Evolutionary conservation across 2,888 invertebrate genomes (phyloP), one percentile per base, ranked within the genome.

Genomic region (Scaptomyza cyrtandrae): DNA sequence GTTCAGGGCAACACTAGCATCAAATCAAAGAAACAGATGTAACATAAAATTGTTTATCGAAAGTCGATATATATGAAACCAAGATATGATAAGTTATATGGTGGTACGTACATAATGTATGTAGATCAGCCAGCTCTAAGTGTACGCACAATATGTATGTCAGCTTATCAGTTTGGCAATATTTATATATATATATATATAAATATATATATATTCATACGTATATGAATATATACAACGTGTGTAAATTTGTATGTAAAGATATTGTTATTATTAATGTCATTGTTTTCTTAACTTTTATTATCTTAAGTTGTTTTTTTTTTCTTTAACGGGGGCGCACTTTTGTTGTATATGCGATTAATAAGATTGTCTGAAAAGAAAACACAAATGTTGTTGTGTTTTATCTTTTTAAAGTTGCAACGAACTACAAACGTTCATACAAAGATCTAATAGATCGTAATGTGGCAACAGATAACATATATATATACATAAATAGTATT

Each of bases 151-250:
- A 27, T 43, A 10, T 48, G 27, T 46, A 24, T 41, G 31, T 41
- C 16, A 46, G 24, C 48, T 62, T 62, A 62, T 62, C 61, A 61
- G 61, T 48, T 43, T 60, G n/a, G 59, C 35, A 33, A 45, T 29
- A 44, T 35, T 14, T 41, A n/a, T 24, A 45, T 14, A 19, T 56
- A 6, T 10, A 35, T 5, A 50, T 50, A 19, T 9, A 24, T 13
- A n/a, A n/a, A n/a, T n/a, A n/a, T n/a, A n/a, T n/a, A n/a, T n/a
- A n/a, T n/a, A n/a, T n/a, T n/a, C n/a, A n/a, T n/a, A n/a, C n/a
- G n/a, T n/a, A n/a, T n/a, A n/a, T n/a, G n/a, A n/a, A 35, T n/a
- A 2, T 14, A 16, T 19, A 11, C 33, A 19, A 19, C 19, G 19
- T 19, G 19, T n/a, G 10, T 54, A 31, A 9, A 29, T 16, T 11